Conservation (phyloP, 2,113 vertebrate genomes). For the Alligator mississippiensis region DNA sequence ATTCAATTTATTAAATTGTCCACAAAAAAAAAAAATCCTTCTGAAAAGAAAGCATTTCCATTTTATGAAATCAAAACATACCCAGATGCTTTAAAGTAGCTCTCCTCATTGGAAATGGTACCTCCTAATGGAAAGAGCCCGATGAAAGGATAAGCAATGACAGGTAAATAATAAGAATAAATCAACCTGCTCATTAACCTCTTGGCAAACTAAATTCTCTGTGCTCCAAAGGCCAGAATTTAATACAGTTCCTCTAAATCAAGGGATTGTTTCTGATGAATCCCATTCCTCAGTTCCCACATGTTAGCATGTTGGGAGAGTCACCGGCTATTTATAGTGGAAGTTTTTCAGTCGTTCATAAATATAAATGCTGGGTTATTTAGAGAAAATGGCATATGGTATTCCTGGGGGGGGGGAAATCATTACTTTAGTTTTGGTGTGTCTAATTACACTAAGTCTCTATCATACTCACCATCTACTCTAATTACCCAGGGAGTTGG, state of each 20-base stretch:
- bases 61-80: constrained; percentile 35
- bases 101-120: constrained; percentile 50
- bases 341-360: constrained; percentile 55
- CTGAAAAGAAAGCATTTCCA: background rate
- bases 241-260: constrained; percentile 60
- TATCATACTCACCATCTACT: constrained; percentile 65
- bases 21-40: constrained; percentile 34
- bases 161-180: constrained; percentile 53
- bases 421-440: constrained; percentile 63
- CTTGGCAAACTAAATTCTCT: constrained; percentile 34
- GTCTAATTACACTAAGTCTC: constrained; percentile 75
- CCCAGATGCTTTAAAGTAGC: constrained; percentile 19
- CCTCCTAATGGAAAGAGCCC: constrained; percentile 25
- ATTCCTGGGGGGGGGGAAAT: constrained; percentile 38
- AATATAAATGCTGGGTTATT: constrained; percentile 57
- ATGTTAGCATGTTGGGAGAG: constrained; percentile 10
- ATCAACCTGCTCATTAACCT: constrained; percentile 62
- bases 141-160: constrained; percentile 57
- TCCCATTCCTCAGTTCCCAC: background rate
- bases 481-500: constrained; percentile 59
- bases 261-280: constrained; percentile 24
- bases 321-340: constrained; percentile 37
- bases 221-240: constrained; percentile 39
- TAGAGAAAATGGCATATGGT: constrained; percentile 48
- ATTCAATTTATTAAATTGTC: constrained; percentile 30